These are phyloP conservation scores for Hippopotamus amphibius DNA, from an alignment of 2,113 vertebrate genomes.

Conservation along the genomic window DNA sequence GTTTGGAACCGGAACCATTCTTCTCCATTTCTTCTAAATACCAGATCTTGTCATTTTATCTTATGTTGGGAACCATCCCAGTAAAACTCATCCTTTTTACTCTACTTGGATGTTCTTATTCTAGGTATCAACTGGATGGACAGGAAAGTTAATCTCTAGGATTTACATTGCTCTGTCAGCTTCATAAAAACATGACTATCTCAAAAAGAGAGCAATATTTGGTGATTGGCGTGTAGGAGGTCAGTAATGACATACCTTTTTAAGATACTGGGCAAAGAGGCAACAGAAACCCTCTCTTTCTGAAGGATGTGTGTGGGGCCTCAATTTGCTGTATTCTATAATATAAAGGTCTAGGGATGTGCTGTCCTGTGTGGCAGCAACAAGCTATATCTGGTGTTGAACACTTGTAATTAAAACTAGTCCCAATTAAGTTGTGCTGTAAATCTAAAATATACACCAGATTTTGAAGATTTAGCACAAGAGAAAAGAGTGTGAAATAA, in stretches of 20 bases:
- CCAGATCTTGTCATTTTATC: background rate
- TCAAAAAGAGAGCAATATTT: background rate
- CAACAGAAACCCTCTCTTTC: background rate
- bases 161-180: background rate
- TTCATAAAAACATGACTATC: background rate
- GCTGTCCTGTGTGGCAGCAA: background rate
- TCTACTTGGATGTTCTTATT: background rate
- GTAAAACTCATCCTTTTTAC: background rate
- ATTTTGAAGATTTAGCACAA: slow-evolving; percentile 29
- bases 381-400: background rate
- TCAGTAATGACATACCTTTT: background rate
- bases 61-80: background rate
- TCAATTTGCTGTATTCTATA: background rate
- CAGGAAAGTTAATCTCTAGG: background rate
- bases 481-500: background rate
- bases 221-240: background rate
- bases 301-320: background rate
- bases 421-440: background rate
- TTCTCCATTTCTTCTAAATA: background rate
- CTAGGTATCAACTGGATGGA: background rate
- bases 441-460: slow-evolving; percentile 1
- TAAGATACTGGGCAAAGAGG: background rate
- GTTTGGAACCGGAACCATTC: background rate
- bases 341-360: background rate
- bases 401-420: background rate